These are phyloP conservation scores for Festucalex cinctus DNA, from an alignment of 2,113 vertebrate species.

Conservation along the genomic window DNA sequence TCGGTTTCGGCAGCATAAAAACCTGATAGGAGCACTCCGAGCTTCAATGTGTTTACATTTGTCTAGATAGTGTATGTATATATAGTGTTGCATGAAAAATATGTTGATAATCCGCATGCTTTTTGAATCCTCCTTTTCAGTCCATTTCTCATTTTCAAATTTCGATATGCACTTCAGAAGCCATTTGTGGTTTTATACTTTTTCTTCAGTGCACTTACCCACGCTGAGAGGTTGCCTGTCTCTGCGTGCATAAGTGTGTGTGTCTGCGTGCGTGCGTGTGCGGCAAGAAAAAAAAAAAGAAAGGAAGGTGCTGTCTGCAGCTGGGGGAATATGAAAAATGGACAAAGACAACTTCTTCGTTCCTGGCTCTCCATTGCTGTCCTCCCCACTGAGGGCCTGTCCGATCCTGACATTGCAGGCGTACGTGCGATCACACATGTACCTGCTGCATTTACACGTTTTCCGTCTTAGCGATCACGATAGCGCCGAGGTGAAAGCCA, in stretches of 20 bases:
- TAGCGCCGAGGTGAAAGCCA: slow-evolving; percentile 49
- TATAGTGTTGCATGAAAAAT: background rate
- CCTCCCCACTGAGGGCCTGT: slow-evolving; percentile 17
- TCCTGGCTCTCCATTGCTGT: slow-evolving; percentile 19
- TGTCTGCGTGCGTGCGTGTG: slow-evolving; percentile 17
- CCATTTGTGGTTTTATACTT: slow-evolving; percentile 24
- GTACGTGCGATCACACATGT: slow-evolving; percentile 40
- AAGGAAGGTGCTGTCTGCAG: slow-evolving; percentile 28
- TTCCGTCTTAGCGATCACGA: slow-evolving; percentile 39
- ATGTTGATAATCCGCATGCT: background rate
- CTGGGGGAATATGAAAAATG: slow-evolving; percentile 32
- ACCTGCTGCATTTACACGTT: slow-evolving; percentile 49
- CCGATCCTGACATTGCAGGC: background rate
- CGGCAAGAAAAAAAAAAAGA: slow-evolving; percentile 41
- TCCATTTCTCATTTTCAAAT: background rate
- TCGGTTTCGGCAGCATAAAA: too few species aligned
- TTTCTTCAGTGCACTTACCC: slow-evolving; percentile 26
- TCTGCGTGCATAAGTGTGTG: slow-evolving; percentile 27
- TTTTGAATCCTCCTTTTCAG: background rate
- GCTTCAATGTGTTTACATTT: too few species aligned
- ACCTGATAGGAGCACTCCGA: too few species aligned
- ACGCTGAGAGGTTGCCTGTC: slow-evolving; percentile 20
- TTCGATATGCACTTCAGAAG: slow-evolving; percentile 20
- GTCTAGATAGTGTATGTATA: background rate
- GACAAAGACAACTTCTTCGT: slow-evolving; percentile 20